Conservation (phyloP, 2,888 invertebrate species). For the Amiota minor region DNA sequence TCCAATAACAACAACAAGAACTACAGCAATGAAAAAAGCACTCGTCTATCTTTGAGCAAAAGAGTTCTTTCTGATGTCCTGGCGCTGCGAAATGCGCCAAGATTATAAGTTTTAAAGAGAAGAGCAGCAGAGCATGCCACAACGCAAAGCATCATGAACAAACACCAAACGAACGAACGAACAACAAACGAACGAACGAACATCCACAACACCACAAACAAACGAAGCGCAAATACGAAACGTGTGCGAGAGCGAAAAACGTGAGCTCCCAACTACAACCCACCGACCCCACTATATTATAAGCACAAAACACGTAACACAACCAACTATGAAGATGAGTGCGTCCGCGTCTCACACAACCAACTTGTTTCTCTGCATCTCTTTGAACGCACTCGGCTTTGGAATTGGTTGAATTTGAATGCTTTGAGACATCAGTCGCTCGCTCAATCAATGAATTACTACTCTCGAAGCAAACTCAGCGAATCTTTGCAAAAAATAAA, state of each 20-base stretch:
- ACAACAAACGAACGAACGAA: not conserved
- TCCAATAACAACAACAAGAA: not conserved
- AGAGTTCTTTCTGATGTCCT: slow-evolving; percentile 43
- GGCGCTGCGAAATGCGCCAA: slow-evolving; percentile 56
- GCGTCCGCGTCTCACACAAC: not conserved
- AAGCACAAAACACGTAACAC: too few relatives aligned
- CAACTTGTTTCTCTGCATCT: not conserved
- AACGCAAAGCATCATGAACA: not conserved
- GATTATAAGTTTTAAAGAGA: slow-evolving; percentile 57
- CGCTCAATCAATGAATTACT: not conserved
- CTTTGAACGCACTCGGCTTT: too few relatives aligned
- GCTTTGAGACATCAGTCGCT: too few relatives aligned
- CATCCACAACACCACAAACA: slow-evolving; percentile 3
- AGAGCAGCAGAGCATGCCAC: slow-evolving; percentile 39
- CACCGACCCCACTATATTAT: too few relatives aligned
- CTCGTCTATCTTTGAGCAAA: not conserved
- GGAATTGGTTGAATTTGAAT: too few relatives aligned
- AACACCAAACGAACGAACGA: not conserved
- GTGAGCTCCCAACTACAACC: not conserved
- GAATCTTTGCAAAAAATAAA: not conserved
- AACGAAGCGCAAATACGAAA: not conserved
- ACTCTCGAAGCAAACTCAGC: slow-evolving; percentile 6
- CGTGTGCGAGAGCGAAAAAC: not conserved
- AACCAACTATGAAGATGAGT: too few relatives aligned
- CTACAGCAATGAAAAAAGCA: not conserved